Evolutionary conservation across 2,888 invertebrate genomes (phyloP), one percentile per base, ranked within the genome.

Genomic region (Cataglyphis livida): DNA sequence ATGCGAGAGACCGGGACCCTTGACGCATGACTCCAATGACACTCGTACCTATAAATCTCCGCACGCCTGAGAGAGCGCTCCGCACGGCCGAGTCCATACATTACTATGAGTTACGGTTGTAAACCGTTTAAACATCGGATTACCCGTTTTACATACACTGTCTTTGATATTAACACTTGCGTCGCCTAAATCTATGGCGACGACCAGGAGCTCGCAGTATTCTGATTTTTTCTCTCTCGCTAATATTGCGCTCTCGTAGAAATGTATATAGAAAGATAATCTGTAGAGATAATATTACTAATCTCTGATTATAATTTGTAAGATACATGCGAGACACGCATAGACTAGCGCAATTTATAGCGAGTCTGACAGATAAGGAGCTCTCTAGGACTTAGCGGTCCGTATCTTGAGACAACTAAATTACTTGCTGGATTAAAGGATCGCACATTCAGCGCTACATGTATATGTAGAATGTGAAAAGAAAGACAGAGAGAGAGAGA

Each of bases 111-210:
- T 94, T 93, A 94, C 93, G 94, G 92, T 92, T 93, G 92, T 93
- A 93, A 93, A 93, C 92, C 93, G 93, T 94, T 94, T 94, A 93
- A 94, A 94, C 93, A 94, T 93, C 93, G 92, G 93, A 93, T 94
- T 94, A 94, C 91, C 91, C 91, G 90, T 93, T 93, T 94, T 93
- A 93, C 93, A 94, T 93, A 92, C 51, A 51, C 93, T 92, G 91
- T 92, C 91, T 92, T 91, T 91, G 91, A 92, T 93, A 92, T 93
- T 93, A 93, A 93, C 93, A 92, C 93, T 91, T 86, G 92, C 91
- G 90, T 82, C 81, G 84, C 78, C 86, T 86, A 89, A 89, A 90
- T 88, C 88, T 83, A 85, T 38, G 38, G 12, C 38, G 38, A 48
- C 76, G 64, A 70, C 57, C 83, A 25, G 82, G n/a, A 78, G 86